A percentile compares a stretch with the other conserved stretches of the same genome.
These are phyloP conservation scores for Neogale vison DNA, from an alignment of 2,113 vertebrate genomes.

Conservation along the genomic window DNA sequence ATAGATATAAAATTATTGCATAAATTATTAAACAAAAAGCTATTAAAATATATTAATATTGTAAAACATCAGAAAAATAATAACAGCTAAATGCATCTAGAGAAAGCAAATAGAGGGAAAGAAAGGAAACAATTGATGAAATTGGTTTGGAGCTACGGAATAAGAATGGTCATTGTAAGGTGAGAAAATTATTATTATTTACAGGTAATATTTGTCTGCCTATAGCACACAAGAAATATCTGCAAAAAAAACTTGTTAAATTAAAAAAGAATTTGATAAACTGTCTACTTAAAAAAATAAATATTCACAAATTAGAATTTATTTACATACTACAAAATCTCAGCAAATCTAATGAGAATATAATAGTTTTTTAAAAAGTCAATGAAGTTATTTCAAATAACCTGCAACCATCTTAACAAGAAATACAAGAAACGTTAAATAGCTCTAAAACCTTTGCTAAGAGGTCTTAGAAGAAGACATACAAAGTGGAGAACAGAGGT, in stretches of 20 bases:
- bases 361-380: slow-evolving; percentile 2
- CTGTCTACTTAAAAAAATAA: not conserved
- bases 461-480: not conserved
- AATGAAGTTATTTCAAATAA: not conserved
- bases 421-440: not conserved
- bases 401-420: not conserved
- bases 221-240: not conserved
- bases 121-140: not conserved
- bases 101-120: not conserved
- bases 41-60: not conserved
- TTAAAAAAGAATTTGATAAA: not conserved
- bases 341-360: not conserved
- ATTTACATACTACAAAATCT: not conserved
- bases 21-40: not conserved
- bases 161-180: not conserved
- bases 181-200: slow-evolving; percentile 28
- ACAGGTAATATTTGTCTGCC: not conserved
- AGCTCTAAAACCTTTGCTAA: not conserved
- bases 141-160: not conserved
- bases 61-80: not conserved
- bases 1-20: not conserved
- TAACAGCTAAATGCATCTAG: not conserved
- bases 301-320: slow-evolving; percentile 19
- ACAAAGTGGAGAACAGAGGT: not conserved
- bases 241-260: not conserved